These are phyloP conservation scores for Drosophila acutilabella DNA, from an alignment of 2,888 invertebrate species.

Conservation along the genomic window DNA sequence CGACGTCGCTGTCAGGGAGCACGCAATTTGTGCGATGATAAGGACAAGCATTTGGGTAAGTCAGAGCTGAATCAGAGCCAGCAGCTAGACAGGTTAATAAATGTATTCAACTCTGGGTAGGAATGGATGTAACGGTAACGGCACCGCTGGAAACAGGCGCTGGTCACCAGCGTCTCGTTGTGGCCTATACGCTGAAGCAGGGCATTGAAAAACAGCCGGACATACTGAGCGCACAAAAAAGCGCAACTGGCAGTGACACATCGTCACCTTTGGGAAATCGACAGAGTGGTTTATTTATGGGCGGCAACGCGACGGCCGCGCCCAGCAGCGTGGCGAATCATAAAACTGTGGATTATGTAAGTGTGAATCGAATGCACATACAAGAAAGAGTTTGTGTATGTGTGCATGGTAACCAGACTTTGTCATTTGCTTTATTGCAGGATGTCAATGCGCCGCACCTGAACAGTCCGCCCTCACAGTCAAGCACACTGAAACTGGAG, in stretches of 20 bases:
- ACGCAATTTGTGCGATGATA: slow-evolving; percentile 86
- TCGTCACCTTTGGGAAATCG: slow-evolving; percentile 84
- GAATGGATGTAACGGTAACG: slow-evolving; percentile 85
- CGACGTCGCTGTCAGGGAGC: slow-evolving; percentile 87
- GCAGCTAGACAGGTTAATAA: no score
- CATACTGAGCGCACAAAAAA: slow-evolving; percentile 92
- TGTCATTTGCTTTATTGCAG: slow-evolving; percentile 50
- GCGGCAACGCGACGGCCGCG: slow-evolving; percentile 62
- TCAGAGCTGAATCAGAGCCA: slow-evolving; percentile 10
- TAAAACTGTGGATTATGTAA: slow-evolving; percentile 83
- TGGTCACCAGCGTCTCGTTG: slow-evolving; percentile 93
- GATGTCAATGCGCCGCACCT: slow-evolving; percentile 80
- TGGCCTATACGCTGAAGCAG: slow-evolving; percentile 93
- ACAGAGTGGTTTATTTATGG: slow-evolving; percentile 83
- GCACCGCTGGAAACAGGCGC: slow-evolving; percentile 91
- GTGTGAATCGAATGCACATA: slow-evolving; percentile 49
- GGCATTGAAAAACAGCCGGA: slow-evolving; percentile 91
- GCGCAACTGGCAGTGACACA: slow-evolving; percentile 85
- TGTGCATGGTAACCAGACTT: slow-evolving; percentile 15
- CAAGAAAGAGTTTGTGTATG: slow-evolving; percentile 32
- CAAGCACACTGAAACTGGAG: slow-evolving; percentile 83
- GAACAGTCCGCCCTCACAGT: slow-evolving; percentile 84
- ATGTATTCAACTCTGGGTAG: slow-evolving; percentile 52
- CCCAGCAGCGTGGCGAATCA: slow-evolving; percentile 64
- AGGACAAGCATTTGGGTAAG: slow-evolving; percentile 85